phyloP scores from a whole-genome alignment of 2,888 invertebrate species.

The Cremastinae sp. region DNA sequence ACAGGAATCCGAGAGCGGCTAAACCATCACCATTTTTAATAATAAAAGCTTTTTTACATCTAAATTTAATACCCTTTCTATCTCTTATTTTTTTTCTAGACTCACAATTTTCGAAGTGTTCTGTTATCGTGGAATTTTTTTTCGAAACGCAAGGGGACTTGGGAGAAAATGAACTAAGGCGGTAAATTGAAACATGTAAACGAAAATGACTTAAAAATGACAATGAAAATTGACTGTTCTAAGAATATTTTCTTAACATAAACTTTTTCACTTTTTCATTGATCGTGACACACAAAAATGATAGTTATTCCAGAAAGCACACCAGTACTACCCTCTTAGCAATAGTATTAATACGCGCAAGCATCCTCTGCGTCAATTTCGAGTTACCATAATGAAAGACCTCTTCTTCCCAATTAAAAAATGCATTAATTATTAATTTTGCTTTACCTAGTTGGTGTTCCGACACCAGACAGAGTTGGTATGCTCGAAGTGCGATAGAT shows the following conservation, averaged over 20 bases:
- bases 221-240: too few relatives aligned
- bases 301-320: too few relatives aligned
- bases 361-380: neutral
- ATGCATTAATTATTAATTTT: slow-evolving; percentile 71
- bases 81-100: too few relatives aligned
- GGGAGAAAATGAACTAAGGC: neutral
- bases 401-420: slow-evolving; percentile 23
- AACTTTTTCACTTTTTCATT: too few relatives aligned
- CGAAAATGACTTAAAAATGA: too few relatives aligned
- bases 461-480: slow-evolving; percentile 90
- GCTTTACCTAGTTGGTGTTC: slow-evolving; percentile 87
- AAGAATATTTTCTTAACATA: too few relatives aligned
- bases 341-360: too few relatives aligned
- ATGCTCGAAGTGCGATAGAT: slow-evolving; percentile 95
- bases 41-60: slow-evolving; percentile 31
- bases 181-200: too few relatives aligned
- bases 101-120: too few relatives aligned
- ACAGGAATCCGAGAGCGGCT: slow-evolving; percentile 88
- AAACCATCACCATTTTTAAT: slow-evolving; percentile 81
- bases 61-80: slow-evolving; percentile 1
- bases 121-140: too few relatives aligned
- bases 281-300: too few relatives aligned
- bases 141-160: neutral
- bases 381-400: slow-evolving; percentile 7
- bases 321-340: too few relatives aligned